Evolutionary conservation across 2,888 invertebrate species (phyloP).

Genomic region (Siphonodentalium dalli): DNA sequence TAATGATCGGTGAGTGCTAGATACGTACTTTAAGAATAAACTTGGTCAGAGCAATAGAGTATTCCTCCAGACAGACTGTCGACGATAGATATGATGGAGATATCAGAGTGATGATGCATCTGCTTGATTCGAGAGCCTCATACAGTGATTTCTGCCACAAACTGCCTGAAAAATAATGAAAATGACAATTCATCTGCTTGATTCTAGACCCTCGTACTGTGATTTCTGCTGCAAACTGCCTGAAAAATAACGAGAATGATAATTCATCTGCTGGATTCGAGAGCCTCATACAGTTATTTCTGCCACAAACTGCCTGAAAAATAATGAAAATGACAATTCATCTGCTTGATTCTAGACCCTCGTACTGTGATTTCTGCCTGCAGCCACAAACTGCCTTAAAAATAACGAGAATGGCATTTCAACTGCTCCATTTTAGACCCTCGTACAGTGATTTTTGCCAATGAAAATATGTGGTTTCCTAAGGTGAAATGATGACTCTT

Average conservation of each 20-base stretch:
- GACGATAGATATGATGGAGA: conserved; percentile 51
- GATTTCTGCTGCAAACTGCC: too few species aligned
- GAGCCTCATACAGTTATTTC: conserved; percentile 56
- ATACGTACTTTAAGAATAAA: conserved; percentile 42
- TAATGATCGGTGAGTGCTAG: too few species aligned
- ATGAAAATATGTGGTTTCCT: too few species aligned
- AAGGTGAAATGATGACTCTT: too few species aligned
- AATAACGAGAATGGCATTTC: too few species aligned
- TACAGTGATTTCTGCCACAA: conserved; percentile 61
- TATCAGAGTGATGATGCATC: conserved; percentile 50
- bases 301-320: conserved; percentile 59
- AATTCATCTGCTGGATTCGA: too few species aligned
- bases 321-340: background rate
- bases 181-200: background rate
- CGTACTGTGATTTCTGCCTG: too few species aligned
- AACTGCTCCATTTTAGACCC: too few species aligned
- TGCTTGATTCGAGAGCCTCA: conserved; percentile 43
- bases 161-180: conserved; percentile 42
- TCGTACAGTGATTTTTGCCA: too few species aligned
- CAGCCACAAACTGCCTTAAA: too few species aligned
- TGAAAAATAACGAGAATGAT: too few species aligned
- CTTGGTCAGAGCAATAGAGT: conserved; percentile 51
- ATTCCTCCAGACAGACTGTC: conserved; percentile 57
- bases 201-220: too few species aligned
- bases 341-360: background rate